Evolutionary conservation across 2,797 vertebrate species (phyloP).

Genomic region (Notoglanidium macrostoma): DNA sequence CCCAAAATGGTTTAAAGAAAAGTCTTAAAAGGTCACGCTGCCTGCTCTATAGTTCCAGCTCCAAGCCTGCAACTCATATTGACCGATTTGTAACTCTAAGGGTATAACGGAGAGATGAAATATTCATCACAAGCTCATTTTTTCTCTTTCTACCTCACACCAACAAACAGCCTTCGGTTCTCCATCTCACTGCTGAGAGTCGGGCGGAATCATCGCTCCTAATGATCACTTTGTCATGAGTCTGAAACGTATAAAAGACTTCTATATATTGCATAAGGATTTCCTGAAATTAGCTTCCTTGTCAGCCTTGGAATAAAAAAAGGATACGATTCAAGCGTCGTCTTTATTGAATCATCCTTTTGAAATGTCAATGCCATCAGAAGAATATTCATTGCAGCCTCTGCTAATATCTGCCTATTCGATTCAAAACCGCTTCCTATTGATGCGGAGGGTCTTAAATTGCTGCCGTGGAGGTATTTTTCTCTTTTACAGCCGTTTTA

Average conservation of each 20-base stretch:
- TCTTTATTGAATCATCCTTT: conserved; percentile 14
- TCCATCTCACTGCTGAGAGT: neutral
- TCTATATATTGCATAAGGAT: conserved; percentile 13
- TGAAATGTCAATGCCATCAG: neutral
- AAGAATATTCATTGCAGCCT: neutral
- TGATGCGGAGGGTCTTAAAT: neutral
- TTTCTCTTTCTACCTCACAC: conserved; percentile 2
- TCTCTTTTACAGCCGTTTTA: conserved; percentile 3
- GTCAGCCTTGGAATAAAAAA: neutral
- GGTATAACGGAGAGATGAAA: conserved; percentile 9
- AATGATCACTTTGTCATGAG: neutral
- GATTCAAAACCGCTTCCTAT: conserved; percentile 8
- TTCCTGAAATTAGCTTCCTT: conserved; percentile 27
- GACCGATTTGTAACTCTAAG: conserved; percentile 4
- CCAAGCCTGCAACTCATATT: conserved; percentile 10
- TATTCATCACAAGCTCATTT: conserved; percentile 10
- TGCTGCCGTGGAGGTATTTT: neutral
- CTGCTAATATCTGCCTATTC: conserved; percentile 4
- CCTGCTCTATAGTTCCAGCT: conserved; percentile 1
- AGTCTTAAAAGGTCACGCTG: conserved; percentile 10
- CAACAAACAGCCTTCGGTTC: neutral
- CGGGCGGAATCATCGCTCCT: neutral
- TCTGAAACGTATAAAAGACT: conserved; percentile 11
- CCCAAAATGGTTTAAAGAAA: neutral
- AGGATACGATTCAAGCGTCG: neutral